Percentiles rank a stretch among this genome's conserved stretches.
Conservation (phyloP, 2,888 invertebrate genomes). For the Epirrhoe tristata region DNA sequence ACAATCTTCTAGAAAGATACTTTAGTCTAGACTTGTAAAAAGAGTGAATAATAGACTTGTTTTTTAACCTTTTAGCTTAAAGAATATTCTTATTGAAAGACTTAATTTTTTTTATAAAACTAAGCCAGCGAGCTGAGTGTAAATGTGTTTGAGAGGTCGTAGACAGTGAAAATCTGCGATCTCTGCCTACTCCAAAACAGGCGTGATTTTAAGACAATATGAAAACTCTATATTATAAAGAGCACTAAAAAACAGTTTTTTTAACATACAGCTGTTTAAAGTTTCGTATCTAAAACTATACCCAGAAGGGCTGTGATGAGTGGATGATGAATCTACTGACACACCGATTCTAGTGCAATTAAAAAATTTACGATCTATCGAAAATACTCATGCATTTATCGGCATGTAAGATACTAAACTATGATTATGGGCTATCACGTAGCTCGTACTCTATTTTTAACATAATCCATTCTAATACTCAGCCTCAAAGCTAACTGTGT, state of each 20-base stretch:
- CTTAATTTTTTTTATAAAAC: not conserved
- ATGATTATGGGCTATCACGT: constrained; percentile 25
- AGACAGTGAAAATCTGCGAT: no score
- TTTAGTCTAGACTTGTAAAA: constrained; percentile 28
- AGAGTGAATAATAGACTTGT: constrained; percentile 14
- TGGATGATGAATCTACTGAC: no score
- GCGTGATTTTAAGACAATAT: no score
- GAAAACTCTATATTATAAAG: no score
- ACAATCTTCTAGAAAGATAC: constrained; percentile 2
- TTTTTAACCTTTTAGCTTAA: not conserved
- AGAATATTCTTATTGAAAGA: not conserved
- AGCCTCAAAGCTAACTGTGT: constrained; percentile 35
- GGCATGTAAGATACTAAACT: constrained; percentile 17
- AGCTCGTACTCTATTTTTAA: constrained; percentile 32
- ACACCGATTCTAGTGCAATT: not conserved
- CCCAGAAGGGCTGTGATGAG: no score
- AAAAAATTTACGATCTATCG: not conserved
- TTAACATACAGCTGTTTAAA: no score
- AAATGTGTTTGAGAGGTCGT: no score
- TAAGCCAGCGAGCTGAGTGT: no score
- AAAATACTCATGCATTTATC: not conserved
- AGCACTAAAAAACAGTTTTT: no score
- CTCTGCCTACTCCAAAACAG: no score
- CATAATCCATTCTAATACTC: constrained; percentile 42
- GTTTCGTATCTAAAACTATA: no score